Conservation (phyloP, 2,888 invertebrate species). For the Lasioglossum malachurum region DNA sequence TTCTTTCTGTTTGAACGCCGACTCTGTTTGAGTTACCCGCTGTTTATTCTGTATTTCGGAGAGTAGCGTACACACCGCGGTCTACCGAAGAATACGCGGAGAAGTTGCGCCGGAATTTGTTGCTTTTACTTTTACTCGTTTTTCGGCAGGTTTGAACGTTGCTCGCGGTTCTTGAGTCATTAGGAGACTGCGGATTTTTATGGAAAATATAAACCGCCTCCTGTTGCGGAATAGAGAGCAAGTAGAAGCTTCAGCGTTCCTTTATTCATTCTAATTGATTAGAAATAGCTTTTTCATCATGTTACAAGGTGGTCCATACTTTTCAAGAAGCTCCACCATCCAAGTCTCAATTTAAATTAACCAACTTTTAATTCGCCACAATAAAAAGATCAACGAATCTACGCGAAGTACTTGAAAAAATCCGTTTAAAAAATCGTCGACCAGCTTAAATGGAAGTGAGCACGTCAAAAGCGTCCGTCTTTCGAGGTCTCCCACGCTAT, state of each 20-base stretch:
- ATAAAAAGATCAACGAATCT: neutral
- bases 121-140: neutral
- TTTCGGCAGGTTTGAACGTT: neutral
- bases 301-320: neutral
- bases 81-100: neutral
- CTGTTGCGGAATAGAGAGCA: neutral
- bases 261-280: neutral
- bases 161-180: neutral
- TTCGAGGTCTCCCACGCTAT: neutral
- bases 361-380: neutral
- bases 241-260: neutral
- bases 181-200: neutral
- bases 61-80: neutral
- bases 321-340: neutral
- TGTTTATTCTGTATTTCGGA: slow-evolving; percentile 19
- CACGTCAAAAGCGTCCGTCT: neutral
- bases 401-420: neutral
- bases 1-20: neutral
- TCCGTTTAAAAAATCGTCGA: neutral
- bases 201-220: neutral
- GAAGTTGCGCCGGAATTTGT: neutral
- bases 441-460: no score
- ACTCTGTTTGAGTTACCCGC: slow-evolving; percentile 9
- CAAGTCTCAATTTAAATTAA: neutral
- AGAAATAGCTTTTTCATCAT: neutral